Evolutionary conservation across 2,113 vertebrate genomes (phyloP), one percentile per base, ranked within the genome.

Genomic region (Lonchura striata): DNA sequence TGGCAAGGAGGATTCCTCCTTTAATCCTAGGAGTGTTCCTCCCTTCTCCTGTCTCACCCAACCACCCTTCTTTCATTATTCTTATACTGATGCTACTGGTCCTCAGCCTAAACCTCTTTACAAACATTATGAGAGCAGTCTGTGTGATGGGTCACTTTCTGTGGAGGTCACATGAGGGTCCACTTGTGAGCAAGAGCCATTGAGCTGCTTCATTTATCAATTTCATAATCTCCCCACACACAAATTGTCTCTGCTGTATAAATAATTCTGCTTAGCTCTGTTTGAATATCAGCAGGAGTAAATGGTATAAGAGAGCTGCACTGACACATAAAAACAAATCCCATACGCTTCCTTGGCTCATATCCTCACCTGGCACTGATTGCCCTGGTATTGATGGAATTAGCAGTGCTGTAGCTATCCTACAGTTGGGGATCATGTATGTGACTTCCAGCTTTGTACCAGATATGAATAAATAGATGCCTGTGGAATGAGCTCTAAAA

Each of bases 281-380:
- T 95, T 95, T 96, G 90, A 92, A 75, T 97, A 94, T 93, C 96
- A 74, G 23, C 60, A 31, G 77, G 86, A 97, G 95, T 96, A 97
- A 97, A 92, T 95, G 92, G 95, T 79, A 18, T 49, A 88, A 91
- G 89, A 92, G 68, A 68, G 27, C 91, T 80, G 59, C 63, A 14
- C 2, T 59, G 79, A 77, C 59, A 96, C 87, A 96, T 87, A 87
- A 96, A 94, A 91, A 17, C 50, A 71, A 50, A 75, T 5, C 41
- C 19, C 41, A 18, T 74, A 30, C 42, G 44, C 63, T 59, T 81
- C 39, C 66, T 70, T 31, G 47, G 37, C 22, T 64, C 41, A 66
- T 69, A 60, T 65, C 44, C 14, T 53, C 65, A 75, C 37, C 46
- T 72, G 80, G 22, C 2, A 0, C 50, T 56, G 35, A 19, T 52